These are phyloP conservation scores for Gandaritis pyraliata DNA, from an alignment of 2,888 invertebrate genomes.

Conservation along the genomic window DNA sequence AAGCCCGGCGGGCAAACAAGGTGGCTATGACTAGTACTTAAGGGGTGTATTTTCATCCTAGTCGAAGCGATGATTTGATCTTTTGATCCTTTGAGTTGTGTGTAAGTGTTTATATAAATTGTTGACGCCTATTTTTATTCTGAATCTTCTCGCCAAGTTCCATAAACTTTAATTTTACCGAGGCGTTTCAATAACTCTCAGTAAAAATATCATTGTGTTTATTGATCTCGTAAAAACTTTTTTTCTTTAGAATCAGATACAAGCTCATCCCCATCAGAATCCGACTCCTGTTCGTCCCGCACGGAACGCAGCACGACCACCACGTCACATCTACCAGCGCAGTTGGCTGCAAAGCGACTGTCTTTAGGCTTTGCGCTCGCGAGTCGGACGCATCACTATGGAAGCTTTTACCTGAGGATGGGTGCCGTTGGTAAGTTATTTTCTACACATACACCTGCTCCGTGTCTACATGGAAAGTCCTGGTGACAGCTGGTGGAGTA, in stretches of 20 bases:
- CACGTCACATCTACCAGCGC: constrained; percentile 66
- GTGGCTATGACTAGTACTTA: constrained; percentile 40
- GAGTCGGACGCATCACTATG: constrained; percentile 90
- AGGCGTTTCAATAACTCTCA: too few relatives aligned
- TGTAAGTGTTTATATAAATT: constrained; percentile 3
- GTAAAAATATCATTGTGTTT: too few relatives aligned
- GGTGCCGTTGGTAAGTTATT: constrained; percentile 92
- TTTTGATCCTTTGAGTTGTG: constrained; percentile 32
- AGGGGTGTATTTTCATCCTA: constrained; percentile 36
- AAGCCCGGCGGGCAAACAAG: constrained; percentile 49
- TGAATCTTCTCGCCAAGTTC: too few relatives aligned
- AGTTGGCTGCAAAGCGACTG: constrained; percentile 74
- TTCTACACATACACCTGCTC: background rate
- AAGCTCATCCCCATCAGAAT: constrained; percentile 75
- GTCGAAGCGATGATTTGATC: constrained; percentile 27
- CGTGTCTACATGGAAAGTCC: too few relatives aligned
- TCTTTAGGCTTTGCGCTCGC: constrained; percentile 80
- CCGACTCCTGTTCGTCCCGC: constrained; percentile 79
- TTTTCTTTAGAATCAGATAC: constrained; percentile 66
- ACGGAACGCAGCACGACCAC: constrained; percentile 85
- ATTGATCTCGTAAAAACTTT: background rate
- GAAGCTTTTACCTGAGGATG: constrained; percentile 96
- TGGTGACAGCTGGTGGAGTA: too few relatives aligned
- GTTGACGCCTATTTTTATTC: too few relatives aligned
- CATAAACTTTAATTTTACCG: too few relatives aligned